These are phyloP conservation scores for Carterocephalus palaemon DNA, from an alignment of 2,888 invertebrate species.

Conservation along the genomic window DNA sequence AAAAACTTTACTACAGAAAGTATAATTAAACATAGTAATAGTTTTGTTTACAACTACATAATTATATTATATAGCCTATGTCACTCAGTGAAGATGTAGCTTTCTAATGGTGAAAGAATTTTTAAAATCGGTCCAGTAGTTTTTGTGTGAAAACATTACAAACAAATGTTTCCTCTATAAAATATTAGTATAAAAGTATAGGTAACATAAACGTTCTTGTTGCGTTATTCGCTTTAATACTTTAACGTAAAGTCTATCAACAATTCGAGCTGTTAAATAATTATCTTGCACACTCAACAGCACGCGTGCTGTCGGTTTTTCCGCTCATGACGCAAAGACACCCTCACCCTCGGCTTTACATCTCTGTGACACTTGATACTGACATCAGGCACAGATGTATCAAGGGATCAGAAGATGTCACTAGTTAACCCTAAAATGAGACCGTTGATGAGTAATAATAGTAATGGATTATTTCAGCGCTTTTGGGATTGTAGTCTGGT, in stretches of 20 bases:
- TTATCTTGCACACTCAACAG: slow-evolving; percentile 24
- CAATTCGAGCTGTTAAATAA: slow-evolving; percentile 14
- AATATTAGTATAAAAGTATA: no score
- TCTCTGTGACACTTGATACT: slow-evolving; percentile 69
- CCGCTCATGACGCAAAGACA: slow-evolving; percentile 48
- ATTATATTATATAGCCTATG: no score
- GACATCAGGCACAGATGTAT: slow-evolving; percentile 47
- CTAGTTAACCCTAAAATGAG: slow-evolving; percentile 65
- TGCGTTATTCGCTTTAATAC: slow-evolving; percentile 2
- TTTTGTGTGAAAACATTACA: no score
- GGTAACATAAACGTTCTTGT: no score
- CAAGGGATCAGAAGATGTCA: slow-evolving; percentile 56
- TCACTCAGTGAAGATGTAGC: no score
- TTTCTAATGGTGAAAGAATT: no score
- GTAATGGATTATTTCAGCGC: slow-evolving; percentile 57
- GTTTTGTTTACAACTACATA: no score
- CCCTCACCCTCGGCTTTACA: slow-evolving; percentile 47
- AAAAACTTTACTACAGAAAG: no score
- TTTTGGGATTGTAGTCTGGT: slow-evolving; percentile 31
- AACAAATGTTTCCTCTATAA: no score
- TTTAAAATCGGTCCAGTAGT: no score
- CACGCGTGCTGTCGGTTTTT: slow-evolving; percentile 33
- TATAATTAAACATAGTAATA: no score
- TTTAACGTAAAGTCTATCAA: slow-evolving; percentile 14
- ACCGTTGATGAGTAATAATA: slow-evolving; percentile 62